Percentiles rank a stretch among this genome's conserved stretches.
Evolutionary conservation across 2,888 invertebrate species (phyloP).

Genomic region (Scaptomyza tumidula): DNA sequence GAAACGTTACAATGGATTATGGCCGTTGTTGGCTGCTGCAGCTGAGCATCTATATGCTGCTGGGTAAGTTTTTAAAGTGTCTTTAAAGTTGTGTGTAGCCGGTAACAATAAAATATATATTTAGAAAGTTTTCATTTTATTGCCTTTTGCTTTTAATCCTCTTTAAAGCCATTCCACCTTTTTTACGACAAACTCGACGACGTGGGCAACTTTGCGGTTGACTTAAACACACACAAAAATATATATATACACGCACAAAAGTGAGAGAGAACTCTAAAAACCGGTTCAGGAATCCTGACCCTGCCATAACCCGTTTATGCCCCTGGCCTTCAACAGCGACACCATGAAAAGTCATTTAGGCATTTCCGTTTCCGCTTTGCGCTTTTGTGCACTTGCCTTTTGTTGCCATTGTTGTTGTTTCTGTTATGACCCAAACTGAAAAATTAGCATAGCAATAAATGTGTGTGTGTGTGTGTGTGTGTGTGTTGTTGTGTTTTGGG

Average conservation of each 20-base stretch:
- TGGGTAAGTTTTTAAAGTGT: slow-evolving; percentile 64
- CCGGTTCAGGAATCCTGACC: background rate
- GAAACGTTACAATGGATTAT: slow-evolving; percentile 56
- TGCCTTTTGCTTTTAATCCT: slow-evolving; percentile 80
- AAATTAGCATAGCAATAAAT: slow-evolving; percentile 79
- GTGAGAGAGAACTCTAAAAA: background rate
- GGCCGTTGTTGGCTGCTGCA: slow-evolving; percentile 65
- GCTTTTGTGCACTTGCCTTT: slow-evolving; percentile 73
- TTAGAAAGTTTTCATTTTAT: slow-evolving; percentile 75
- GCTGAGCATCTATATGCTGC: slow-evolving; percentile 63
- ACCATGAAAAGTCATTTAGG: slow-evolving; percentile 79
- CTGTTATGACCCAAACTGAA: slow-evolving; percentile 58
- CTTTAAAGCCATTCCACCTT: slow-evolving; percentile 67
- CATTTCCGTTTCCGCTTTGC: slow-evolving; percentile 76
- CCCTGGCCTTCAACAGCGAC: slow-evolving; percentile 40
- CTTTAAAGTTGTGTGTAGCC: slow-evolving; percentile 33
- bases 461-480: slow-evolving; percentile 42
- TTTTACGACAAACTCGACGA: slow-evolving; percentile 73
- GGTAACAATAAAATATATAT: slow-evolving; percentile 70
- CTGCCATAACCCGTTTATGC: background rate
- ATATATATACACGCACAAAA: slow-evolving; percentile 1
- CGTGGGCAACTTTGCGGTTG: slow-evolving; percentile 74
- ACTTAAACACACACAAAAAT: slow-evolving; percentile 34
- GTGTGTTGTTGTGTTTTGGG: slow-evolving; percentile 30
- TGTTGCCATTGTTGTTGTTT: slow-evolving; percentile 31